These are phyloP conservation scores for Saccostrea cuccullata DNA, from an alignment of 1,140 invertebrate species.

Conservation along the genomic window DNA sequence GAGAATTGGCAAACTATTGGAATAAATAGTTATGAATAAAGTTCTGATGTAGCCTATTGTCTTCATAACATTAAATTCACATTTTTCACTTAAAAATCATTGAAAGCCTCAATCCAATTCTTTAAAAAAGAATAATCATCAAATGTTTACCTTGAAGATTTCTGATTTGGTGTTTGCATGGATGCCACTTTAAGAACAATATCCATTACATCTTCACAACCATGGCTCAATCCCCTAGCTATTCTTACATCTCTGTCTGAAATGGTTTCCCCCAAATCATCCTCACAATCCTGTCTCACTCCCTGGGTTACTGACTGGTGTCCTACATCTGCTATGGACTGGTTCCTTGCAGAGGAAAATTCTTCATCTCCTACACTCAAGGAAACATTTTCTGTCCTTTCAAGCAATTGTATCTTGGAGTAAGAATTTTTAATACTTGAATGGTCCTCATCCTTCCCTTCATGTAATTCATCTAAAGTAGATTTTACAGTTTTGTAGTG, in stretches of 20 bases:
- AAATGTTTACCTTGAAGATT: not conserved
- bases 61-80: too few relatives aligned
- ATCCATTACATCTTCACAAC: conserved; percentile 25
- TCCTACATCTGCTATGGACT: not conserved
- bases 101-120: too few relatives aligned
- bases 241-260: not conserved
- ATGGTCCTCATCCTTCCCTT: not conserved
- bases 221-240: not conserved
- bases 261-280: not conserved
- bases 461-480: not conserved
- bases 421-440: not conserved
- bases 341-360: not conserved
- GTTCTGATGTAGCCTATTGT: too few relatives aligned
- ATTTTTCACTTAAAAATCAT: too few relatives aligned
- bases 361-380: not conserved
- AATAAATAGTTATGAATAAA: too few relatives aligned
- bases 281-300: conserved; percentile 15
- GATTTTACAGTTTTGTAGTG: not conserved
- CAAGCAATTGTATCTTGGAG: not conserved
- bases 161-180: not conserved
- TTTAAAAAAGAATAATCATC: not conserved
- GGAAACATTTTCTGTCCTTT: not conserved
- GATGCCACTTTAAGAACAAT: not conserved
- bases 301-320: not conserved
- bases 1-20: too few relatives aligned